Evolutionary conservation across 2,888 invertebrate genomes (phyloP).

Genomic region (Mechanitis mazaeus): DNA sequence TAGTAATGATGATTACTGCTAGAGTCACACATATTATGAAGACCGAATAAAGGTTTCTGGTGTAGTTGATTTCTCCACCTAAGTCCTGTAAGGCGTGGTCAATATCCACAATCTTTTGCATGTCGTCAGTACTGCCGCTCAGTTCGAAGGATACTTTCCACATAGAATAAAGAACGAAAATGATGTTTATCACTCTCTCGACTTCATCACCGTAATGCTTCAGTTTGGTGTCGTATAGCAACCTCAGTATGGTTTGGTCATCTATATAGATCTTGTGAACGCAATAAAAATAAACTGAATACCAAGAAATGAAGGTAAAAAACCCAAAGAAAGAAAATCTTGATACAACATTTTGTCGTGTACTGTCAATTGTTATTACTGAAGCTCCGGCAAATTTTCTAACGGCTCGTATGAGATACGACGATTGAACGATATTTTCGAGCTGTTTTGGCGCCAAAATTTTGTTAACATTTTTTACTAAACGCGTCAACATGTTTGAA

Average conservation of each 20-base stretch:
- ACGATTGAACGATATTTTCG: conserved; percentile 43
- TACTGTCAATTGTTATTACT: conserved; percentile 30
- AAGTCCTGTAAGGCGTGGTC: conserved; percentile 42
- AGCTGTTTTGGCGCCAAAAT: conserved; percentile 32
- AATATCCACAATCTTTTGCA: conserved; percentile 42
- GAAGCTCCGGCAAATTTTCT: conserved; percentile 43
- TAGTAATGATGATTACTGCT: conserved; percentile 33
- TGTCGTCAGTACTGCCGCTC: conserved; percentile 33
- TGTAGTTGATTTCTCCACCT: conserved; percentile 43
- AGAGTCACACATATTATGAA: conserved; percentile 36
- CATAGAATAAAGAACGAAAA: conserved; percentile 42
- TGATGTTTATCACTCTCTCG: conserved; percentile 40
- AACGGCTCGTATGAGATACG: conserved; percentile 34
- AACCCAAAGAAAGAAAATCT: conserved; percentile 42
- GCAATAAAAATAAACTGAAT: conserved; percentile 42
- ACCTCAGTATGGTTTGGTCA: conserved; percentile 49
- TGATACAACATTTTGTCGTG: conserved; percentile 23
- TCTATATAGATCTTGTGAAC: conserved; percentile 38
- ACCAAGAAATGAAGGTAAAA: conserved; percentile 37
- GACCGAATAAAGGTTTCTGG: conserved; percentile 34
- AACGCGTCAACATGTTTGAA: conserved; percentile 12
- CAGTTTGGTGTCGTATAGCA: conserved; percentile 51
- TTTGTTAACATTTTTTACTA: conserved; percentile 13
- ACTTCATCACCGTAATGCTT: conserved; percentile 53
- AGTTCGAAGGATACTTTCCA: conserved; percentile 47